Base-by-base conservation (phyloP, 1,140 invertebrate species). In the Platyura marginata region DNA sequence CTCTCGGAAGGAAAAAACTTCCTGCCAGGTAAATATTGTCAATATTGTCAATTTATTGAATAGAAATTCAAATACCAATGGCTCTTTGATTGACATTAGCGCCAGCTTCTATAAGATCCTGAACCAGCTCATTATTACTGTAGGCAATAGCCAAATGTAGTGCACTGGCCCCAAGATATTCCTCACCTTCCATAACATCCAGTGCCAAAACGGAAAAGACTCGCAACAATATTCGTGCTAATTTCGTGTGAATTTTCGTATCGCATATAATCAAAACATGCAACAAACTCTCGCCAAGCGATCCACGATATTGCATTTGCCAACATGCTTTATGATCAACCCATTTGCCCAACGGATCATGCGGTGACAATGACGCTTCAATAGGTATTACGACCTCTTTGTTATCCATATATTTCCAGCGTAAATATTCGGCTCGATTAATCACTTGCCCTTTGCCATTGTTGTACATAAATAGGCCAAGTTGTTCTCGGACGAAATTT, bases 131-230 rank as follows among this genome's bases (percentile, higher is more conserved):
- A 51, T 96, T 89, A 61, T 97, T 95, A 52, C 77, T 82, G 56
- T 96, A 93, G 0, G 95, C 92, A 48, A 98, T 96, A 0, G 92
- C 91, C 37, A 98, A 68, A 62, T 98, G 95, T 18, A 98, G 66
- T 5, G 87, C 83, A 63, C 89, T 92, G 8, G 93, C 90, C 1
- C 87, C 92, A 54, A 91, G 73, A 69, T 97, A 97, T 67, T 98
- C 93, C 59, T 95, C 88, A 1, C 91, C 93, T 68, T 97, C 90
- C 40, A 97, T 93, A 11, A 95, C 81, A 63, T 98, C 94, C 32
- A 92, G 65, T 0, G 89, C 85, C 34, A 95, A 60, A 53, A 83
- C 84, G 1, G 93, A 92, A 58, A 90, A 98, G 51, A 85, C 80
- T 57, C 89, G 84, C 1, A 97, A 67, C 19, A 98, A 60, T 4